These are phyloP conservation scores for Megaptera novaeangliae DNA, from an alignment of 2,113 vertebrate species.

Conservation along the genomic window DNA sequence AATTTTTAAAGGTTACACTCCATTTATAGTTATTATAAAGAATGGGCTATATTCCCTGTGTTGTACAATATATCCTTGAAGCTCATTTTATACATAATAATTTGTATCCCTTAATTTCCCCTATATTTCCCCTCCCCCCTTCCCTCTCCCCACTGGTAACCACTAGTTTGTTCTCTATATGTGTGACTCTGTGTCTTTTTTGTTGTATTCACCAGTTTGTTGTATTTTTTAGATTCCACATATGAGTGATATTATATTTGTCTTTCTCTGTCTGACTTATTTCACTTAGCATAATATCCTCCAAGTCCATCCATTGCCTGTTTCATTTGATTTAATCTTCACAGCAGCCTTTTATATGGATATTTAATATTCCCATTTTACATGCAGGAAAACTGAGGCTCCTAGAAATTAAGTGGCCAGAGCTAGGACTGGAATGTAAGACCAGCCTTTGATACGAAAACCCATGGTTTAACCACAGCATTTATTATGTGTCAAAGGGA, in stretches of 20 bases:
- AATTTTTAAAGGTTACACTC: not conserved
- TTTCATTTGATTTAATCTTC: not conserved
- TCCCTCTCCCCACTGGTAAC: not conserved
- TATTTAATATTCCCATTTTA: not conserved
- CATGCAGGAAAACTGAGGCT: not conserved
- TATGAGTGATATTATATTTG: not conserved
- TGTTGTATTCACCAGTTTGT: not conserved
- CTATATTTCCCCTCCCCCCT: not conserved
- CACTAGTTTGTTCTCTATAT: not conserved
- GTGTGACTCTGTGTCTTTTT: not conserved
- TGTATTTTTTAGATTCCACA: not conserved
- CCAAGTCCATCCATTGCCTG: not conserved
- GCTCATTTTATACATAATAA: not conserved
- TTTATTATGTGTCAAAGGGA: not conserved
- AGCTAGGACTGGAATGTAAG: no score
- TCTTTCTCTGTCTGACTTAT: not conserved
- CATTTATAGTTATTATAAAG: not conserved
- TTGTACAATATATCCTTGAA: not conserved
- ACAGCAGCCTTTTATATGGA: not conserved
- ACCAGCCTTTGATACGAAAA: not conserved
- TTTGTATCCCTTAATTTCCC: not conserved
- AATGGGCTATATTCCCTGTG: not conserved
- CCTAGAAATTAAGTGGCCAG: not conserved
- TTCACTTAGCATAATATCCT: not conserved
- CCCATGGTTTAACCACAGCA: accelerated